Conservation (phyloP, 2,797 vertebrate species). For the Myotis planiceps region DNA sequence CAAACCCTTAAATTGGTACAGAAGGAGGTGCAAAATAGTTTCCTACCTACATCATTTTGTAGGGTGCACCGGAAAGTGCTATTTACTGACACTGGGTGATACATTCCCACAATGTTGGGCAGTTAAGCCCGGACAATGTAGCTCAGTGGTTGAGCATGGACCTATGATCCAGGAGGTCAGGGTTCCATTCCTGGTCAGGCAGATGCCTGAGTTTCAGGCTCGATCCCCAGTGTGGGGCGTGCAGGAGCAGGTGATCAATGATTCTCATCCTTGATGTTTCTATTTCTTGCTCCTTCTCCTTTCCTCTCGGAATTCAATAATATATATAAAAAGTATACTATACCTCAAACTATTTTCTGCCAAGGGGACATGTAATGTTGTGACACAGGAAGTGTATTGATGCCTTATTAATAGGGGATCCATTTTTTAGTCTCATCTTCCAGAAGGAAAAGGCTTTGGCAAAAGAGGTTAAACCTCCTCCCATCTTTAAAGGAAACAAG, state of each 20-base stretch:
- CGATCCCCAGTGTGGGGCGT: no score
- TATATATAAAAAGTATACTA: not conserved
- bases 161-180: not conserved
- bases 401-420: not conserved
- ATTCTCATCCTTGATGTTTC: no score
- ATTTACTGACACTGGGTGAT: not conserved
- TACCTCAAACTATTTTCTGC: not conserved
- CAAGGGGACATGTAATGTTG: not conserved
- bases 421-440: not conserved
- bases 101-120: not conserved
- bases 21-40: not conserved
- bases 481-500: slow-evolving; percentile 14
- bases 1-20: not conserved
- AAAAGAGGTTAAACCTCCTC: not conserved
- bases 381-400: not conserved
- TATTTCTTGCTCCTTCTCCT: no score
- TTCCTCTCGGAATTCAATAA: no score
- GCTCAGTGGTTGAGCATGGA: no score
- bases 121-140: not conserved
- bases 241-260: no score
- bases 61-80: not conserved
- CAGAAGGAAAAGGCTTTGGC: not conserved
- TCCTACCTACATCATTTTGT: not conserved
- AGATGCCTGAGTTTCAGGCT: no score
- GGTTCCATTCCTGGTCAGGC: no score